A percentile compares a stretch with the other conserved stretches of the same genome.
phyloP scores from a whole-genome alignment of 1,140 invertebrate species.

The Lasaia peninsularis region DNA sequence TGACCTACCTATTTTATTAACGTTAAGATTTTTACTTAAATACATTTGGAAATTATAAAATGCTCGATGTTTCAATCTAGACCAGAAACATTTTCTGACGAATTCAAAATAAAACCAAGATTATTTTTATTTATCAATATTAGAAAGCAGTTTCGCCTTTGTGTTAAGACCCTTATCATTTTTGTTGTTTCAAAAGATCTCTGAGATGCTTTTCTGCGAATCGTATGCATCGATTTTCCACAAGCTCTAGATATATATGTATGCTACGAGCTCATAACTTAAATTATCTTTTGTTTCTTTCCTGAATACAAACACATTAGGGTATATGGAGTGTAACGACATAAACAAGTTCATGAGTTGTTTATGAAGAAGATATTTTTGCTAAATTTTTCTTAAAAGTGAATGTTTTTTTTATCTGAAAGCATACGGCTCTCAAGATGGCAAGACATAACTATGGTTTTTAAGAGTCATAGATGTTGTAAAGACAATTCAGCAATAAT shows the following conservation, averaged over 20 bases:
- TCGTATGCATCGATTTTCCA: not conserved
- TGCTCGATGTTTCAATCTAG: too few species aligned
- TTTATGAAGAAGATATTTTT: not conserved
- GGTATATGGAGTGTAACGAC: not conserved
- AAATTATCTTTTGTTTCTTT: not conserved
- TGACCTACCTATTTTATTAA: too few species aligned
- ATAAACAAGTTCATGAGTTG: not conserved
- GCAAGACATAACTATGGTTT: too few species aligned
- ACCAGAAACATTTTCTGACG: too few species aligned
- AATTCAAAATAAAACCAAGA: too few species aligned
- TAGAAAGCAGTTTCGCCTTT: not conserved
- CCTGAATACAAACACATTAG: not conserved
- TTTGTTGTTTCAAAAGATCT: not conserved
- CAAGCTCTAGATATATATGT: not conserved
- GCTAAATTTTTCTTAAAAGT: too few species aligned
- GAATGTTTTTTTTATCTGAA: too few species aligned
- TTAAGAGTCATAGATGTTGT: too few species aligned
- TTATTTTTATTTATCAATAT: not conserved
- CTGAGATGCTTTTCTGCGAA: slow-evolving; percentile 2
- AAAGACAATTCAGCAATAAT: too few species aligned
- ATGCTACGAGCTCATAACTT: not conserved
- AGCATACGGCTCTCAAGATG: too few species aligned
- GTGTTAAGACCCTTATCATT: not conserved
- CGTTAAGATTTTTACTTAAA: too few species aligned
- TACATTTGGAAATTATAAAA: too few species aligned